Evolutionary conservation across 2,113 vertebrate genomes (phyloP).

Genomic region (Chionomys nivalis): DNA sequence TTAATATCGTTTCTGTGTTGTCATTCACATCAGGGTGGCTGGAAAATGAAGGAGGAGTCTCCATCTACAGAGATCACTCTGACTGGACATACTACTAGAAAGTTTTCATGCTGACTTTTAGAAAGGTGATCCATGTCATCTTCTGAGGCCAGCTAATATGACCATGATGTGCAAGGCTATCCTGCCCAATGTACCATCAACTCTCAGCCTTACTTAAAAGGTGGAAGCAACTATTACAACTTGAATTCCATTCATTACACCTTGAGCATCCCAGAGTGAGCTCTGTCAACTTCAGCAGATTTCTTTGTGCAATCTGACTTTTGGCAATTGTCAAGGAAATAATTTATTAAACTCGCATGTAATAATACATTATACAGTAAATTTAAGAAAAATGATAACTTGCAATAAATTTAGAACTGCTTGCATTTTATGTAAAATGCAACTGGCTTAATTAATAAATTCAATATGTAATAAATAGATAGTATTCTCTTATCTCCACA

Average conservation of each 20-base stretch:
- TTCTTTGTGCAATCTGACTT: not conserved
- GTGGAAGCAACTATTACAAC: not conserved
- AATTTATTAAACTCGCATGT: conserved; percentile 12
- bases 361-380: conserved; percentile 32
- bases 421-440: not conserved
- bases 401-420: not conserved
- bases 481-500: not conserved
- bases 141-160: not conserved
- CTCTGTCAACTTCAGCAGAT: not conserved
- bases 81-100: not conserved
- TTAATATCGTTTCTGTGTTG: no score
- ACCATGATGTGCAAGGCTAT: not conserved
- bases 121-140: not conserved
- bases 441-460: conserved; percentile 23
- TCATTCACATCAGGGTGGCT: no score
- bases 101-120: not conserved
- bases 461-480: not conserved
- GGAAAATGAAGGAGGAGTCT: no score
- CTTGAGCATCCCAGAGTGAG: not conserved
- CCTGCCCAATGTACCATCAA: not conserved
- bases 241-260: not conserved
- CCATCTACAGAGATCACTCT: not conserved
- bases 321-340: conserved; percentile 3
- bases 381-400: conserved; percentile 15
- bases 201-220: not conserved